Evolutionary conservation across 92 coral and sea anemone genomes (phyloP).

Genomic region (Phymanthus crucifer): DNA sequence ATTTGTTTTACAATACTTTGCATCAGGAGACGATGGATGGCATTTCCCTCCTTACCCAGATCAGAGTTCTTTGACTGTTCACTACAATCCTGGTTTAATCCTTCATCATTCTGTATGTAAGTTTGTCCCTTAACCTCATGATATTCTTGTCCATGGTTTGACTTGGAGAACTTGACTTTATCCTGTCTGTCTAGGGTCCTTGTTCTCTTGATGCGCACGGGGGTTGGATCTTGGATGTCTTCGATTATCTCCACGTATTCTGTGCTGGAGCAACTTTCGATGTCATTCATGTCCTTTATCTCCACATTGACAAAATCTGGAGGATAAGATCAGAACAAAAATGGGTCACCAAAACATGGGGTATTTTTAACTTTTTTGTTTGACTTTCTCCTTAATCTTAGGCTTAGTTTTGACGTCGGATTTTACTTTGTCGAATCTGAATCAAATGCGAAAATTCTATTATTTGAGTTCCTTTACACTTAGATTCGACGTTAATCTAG

Average conservation of each 20-base stretch:
- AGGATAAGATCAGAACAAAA: neutral
- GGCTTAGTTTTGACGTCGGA: too few relatives aligned
- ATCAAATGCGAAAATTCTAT: too few relatives aligned
- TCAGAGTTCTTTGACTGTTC: constrained; percentile 9
- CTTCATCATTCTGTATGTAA: neutral
- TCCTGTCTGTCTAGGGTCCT: constrained; percentile 3
- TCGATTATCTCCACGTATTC: constrained; percentile 32
- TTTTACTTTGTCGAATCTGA: too few relatives aligned
- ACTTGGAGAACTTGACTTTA: constrained; percentile 18
- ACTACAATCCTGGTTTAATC: constrained; percentile 2
- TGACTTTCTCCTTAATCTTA: too few relatives aligned
- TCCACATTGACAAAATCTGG: constrained; percentile 34
- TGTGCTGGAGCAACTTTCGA: neutral
- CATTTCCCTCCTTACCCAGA: constrained; percentile 13
- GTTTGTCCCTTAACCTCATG: neutral
- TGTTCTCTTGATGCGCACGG: neutral
- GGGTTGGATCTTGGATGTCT: neutral
- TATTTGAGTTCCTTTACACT: too few relatives aligned
- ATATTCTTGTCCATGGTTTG: constrained; percentile 5
- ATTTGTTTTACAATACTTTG: too few relatives aligned
- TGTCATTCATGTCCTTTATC: neutral
- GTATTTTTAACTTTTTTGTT: too few relatives aligned
- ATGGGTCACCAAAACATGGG: too few relatives aligned
- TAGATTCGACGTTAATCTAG: too few relatives aligned
- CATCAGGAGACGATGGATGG: too few relatives aligned